Evolutionary conservation across 2,888 invertebrate genomes (phyloP).

Genomic region (Andricus curvator): DNA sequence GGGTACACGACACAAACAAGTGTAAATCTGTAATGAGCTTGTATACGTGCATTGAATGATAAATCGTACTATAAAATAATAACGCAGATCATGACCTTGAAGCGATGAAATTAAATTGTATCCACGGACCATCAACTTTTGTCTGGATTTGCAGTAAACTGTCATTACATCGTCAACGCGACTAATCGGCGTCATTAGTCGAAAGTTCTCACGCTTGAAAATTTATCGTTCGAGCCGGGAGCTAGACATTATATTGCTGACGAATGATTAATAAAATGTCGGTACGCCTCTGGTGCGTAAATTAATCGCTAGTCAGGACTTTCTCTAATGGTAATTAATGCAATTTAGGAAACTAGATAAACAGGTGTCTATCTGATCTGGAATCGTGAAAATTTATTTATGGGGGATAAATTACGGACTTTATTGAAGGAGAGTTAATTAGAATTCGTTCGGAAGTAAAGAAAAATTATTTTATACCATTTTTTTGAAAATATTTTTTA

Average conservation of each 20-base stretch:
- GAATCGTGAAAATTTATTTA: background rate
- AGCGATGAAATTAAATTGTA: constrained; percentile 31
- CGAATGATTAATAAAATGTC: constrained; percentile 20
- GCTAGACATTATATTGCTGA: constrained; percentile 12
- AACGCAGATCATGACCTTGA: constrained; percentile 39
- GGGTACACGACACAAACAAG: constrained; percentile 13
- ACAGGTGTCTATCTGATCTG: background rate
- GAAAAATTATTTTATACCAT: too few relatives aligned
- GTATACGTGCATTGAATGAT: constrained; percentile 17
- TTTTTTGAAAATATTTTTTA: too few relatives aligned
- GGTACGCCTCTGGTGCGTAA: background rate
- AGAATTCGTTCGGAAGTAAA: too few relatives aligned
- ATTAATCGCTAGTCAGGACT: constrained; percentile 6
- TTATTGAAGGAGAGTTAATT: background rate
- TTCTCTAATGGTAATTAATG: constrained; percentile 35
- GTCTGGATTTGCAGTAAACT: constrained; percentile 27
- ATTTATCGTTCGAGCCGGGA: constrained; percentile 17
- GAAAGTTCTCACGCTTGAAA: constrained; percentile 17
- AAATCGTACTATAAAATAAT: constrained; percentile 35
- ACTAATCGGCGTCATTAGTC: constrained; percentile 30
- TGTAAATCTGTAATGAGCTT: constrained; percentile 2
- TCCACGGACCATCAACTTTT: constrained; percentile 32
- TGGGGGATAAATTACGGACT: background rate
- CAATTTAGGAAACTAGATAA: constrained; percentile 24
- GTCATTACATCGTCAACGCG: constrained; percentile 36